Conservation (phyloP, 2,888 invertebrate species). For the Sesia apiformis region DNA sequence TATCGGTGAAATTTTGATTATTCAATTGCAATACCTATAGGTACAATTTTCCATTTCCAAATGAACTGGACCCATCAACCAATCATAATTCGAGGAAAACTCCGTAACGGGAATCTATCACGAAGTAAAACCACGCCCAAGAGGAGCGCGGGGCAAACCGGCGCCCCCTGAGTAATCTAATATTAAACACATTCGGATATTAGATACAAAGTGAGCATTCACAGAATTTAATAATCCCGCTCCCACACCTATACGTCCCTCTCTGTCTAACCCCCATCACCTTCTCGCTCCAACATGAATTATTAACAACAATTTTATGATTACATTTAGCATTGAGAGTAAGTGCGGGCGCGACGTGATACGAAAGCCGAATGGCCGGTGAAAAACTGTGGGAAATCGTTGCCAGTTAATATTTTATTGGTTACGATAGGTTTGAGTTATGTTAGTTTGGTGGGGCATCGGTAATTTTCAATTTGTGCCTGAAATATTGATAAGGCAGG, state of each 20-base stretch:
- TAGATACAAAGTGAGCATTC: constrained; percentile 74
- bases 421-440: constrained; percentile 69
- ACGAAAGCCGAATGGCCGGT: constrained; percentile 53
- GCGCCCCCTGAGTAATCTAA: constrained; percentile 64
- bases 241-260: constrained; percentile 36
- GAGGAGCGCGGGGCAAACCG: constrained; percentile 30
- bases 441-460: constrained; percentile 45
- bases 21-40: no score
- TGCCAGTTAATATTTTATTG: constrained; percentile 70
- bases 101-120: constrained; percentile 53
- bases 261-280: constrained; percentile 20
- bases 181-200: constrained; percentile 74
- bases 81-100: constrained; percentile 58
- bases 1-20: no score
- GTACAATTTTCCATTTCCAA: constrained; percentile 45
- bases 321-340: constrained; percentile 67
- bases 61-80: constrained; percentile 47
- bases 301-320: constrained; percentile 74
- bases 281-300: constrained; percentile 49
- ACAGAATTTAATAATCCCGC: constrained; percentile 71
- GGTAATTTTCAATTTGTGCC: constrained; percentile 70
- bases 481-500: constrained; percentile 63
- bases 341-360: constrained; percentile 62
- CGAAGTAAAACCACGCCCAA: constrained; percentile 43
- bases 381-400: constrained; percentile 66